phyloP scores from a whole-genome alignment of 2,888 invertebrate species.

The Eristalis pertinax region DNA sequence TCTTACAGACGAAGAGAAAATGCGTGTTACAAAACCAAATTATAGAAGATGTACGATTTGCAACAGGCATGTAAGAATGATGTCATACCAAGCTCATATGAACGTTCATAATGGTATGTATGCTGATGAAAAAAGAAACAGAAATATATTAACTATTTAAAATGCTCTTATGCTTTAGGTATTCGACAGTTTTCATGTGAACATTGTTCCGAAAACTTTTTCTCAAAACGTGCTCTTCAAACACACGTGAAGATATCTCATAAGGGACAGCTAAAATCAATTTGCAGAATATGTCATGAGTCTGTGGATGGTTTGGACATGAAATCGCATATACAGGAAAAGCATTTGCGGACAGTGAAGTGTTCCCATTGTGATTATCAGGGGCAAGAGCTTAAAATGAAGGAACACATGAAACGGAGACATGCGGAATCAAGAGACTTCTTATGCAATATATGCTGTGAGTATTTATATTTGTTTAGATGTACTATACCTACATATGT shows the following conservation, averaged over 20 bases:
- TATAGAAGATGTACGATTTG: conserved; percentile 51
- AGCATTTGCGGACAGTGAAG: conserved; percentile 54
- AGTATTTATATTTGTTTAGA: conserved; percentile 34
- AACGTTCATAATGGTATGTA: conserved; percentile 61
- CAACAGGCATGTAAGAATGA: conserved; percentile 24
- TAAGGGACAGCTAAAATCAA: conserved; percentile 22
- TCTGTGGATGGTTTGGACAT: conserved; percentile 29
- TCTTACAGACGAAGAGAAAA: conserved; percentile 49
- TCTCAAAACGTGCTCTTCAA: conserved; percentile 53
- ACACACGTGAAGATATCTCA: conserved; percentile 41
- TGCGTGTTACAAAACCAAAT: conserved; percentile 20
- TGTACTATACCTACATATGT: background rate
- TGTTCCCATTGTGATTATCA: conserved; percentile 65
- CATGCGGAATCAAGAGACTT: conserved; percentile 65
- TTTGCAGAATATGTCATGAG: conserved; percentile 65
- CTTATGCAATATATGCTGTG: conserved; percentile 74
- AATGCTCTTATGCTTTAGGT: conserved; percentile 16
- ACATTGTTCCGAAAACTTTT: conserved; percentile 46
- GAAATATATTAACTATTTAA: background rate
- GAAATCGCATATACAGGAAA: conserved; percentile 51
- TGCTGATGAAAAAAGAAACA: background rate
- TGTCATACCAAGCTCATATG: conserved; percentile 52
- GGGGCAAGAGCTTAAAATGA: conserved; percentile 63
- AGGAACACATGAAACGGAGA: conserved; percentile 58
- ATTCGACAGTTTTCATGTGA: conserved; percentile 54